Evolutionary conservation across 2,113 vertebrate species (phyloP).

Genomic region (Micronisus gabar): DNA sequence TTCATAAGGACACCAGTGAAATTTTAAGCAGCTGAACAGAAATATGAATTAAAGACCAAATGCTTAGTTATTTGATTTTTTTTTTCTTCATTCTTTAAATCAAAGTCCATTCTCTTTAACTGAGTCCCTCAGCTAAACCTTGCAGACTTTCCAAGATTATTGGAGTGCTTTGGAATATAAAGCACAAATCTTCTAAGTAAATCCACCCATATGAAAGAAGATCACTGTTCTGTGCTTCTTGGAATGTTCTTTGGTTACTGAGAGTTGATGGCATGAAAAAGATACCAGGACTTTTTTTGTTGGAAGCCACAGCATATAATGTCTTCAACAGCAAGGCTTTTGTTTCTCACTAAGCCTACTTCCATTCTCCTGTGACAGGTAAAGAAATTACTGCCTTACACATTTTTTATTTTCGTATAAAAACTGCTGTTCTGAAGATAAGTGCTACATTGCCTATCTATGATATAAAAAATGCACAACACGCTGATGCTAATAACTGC

Average conservation of each 20-base stretch:
- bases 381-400: neutral
- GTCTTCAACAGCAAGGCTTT: neutral
- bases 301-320: neutral
- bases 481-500: neutral
- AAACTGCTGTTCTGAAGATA: neutral
- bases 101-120: neutral
- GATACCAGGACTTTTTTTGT: neutral
- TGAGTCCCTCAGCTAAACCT: neutral
- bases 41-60: neutral
- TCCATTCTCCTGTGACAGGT: neutral
- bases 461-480: neutral
- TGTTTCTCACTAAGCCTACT: constrained; percentile 17
- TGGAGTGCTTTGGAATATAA: neutral
- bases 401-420: constrained; percentile 15
- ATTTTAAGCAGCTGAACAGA: neutral
- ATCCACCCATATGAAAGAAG: neutral
- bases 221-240: neutral
- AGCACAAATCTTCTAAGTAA: constrained; percentile 29
- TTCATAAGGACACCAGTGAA: neutral
- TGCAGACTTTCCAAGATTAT: neutral
- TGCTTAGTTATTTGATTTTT: neutral
- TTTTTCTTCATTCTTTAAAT: neutral
- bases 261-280: neutral
- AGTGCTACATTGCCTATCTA: neutral
- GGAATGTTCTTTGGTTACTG: neutral